These are phyloP conservation scores for Rhynchomys soricoides DNA, from an alignment of 2,113 vertebrate species.

Conservation along the genomic window DNA sequence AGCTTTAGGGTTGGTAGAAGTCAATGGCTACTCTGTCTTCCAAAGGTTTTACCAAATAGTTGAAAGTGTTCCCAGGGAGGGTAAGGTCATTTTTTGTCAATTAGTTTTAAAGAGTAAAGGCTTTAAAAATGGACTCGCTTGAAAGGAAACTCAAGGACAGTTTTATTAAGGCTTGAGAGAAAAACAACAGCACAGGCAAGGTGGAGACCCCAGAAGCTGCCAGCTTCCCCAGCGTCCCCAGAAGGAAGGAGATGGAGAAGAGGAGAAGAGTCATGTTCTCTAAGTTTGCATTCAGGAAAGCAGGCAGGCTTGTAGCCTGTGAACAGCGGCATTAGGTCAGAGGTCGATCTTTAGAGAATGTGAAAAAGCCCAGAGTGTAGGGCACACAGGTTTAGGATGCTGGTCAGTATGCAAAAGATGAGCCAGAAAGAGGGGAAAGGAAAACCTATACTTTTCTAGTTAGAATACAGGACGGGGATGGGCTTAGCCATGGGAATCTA, in stretches of 20 bases:
- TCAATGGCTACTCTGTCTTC: neutral
- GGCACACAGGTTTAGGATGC: neutral
- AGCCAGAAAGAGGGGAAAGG: neutral
- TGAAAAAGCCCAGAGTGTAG: neutral
- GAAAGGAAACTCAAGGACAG: neutral
- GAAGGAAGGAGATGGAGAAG: neutral
- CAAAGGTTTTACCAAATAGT: neutral
- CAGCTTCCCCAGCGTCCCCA: no score
- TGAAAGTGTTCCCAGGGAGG: neutral
- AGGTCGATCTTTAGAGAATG: neutral
- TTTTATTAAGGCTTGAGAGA: neutral
- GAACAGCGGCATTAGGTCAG: neutral
- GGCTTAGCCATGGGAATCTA: neutral
- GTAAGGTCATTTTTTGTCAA: neutral
- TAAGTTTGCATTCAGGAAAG: neutral
- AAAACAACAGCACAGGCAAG: neutral
- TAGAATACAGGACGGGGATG: neutral
- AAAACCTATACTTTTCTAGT: neutral
- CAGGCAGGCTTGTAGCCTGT: neutral
- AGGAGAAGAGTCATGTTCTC: neutral
- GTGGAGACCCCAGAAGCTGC: no score
- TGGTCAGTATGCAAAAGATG: neutral
- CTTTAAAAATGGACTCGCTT: neutral
- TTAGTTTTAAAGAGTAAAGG: neutral
- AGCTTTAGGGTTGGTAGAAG: neutral